Conservation (phyloP, 2,888 invertebrate species). For the Pandemis corylana region DNA sequence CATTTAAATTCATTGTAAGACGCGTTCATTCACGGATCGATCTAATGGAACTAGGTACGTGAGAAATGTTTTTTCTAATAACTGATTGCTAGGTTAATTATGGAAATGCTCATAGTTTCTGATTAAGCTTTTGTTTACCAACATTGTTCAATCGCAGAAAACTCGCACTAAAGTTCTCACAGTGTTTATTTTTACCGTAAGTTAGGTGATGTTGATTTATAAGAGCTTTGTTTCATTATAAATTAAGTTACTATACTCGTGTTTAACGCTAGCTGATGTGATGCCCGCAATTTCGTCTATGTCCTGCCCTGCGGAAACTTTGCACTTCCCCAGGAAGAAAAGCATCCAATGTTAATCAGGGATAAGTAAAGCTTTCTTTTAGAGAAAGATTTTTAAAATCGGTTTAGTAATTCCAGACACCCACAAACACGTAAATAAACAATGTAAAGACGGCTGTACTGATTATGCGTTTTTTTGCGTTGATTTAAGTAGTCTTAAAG, state of each 20-base stretch:
- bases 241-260: too few relatives aligned
- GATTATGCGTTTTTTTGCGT: too few relatives aligned
- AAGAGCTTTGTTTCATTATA: not conserved
- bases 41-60: not conserved
- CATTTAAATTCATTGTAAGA: not conserved
- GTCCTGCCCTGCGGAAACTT: too few relatives aligned
- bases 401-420: too few relatives aligned
- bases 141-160: conserved; percentile 5
- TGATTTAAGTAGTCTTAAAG: too few relatives aligned
- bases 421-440: too few relatives aligned
- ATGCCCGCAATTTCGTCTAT: too few relatives aligned
- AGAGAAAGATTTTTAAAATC: not conserved
- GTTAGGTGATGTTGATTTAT: not conserved
- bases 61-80: conserved; percentile 1
- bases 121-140: conserved; percentile 27
- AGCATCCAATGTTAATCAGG: too few relatives aligned
- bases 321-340: too few relatives aligned
- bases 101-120: not conserved
- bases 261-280: too few relatives aligned
- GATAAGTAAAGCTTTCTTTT: not conserved
- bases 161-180: not conserved
- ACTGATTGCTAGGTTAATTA: conserved; percentile 18
- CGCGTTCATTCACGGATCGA: not conserved
- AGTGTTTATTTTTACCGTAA: not conserved
- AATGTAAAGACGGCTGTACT: too few relatives aligned